Evolutionary conservation across 2,113 vertebrate species (phyloP), one percentile per base, ranked within the genome.

Genomic region (Alligator mississippiensis): DNA sequence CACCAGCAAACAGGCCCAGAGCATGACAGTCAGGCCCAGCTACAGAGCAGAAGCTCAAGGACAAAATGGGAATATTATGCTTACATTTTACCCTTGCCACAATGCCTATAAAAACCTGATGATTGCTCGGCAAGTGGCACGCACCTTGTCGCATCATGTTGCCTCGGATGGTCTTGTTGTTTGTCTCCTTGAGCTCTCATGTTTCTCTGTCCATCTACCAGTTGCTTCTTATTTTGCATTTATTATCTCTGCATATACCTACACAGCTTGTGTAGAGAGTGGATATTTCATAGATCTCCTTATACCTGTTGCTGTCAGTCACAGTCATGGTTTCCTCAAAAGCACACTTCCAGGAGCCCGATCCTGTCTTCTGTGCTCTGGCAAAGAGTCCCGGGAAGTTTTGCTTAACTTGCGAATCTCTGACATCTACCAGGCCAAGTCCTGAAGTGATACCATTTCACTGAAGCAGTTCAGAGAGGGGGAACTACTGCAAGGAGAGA

Each of bases 31-130:
- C 0, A 11, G 5, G 3, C 9, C 18, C 30, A 80, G 68, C 68
- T 21, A 30, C 68, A 38, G 34, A 21, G 30, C 27, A 30, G 38
- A 54, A 30, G 82, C 47, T 12, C 4, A n/a, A 34, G 61, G 61
- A 11, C 61, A 24, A 77, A 64, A 14, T 2, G 12, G 9, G 11
- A 38, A 19, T 0, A 0, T 27, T 62, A 47, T 15, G 17, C 7
- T 2, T n/a, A 15, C 7, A 1, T 66, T 85, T 47, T 85, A 24
- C 15, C 79, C n/a, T 13, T 21, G 22, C 17, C 9, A 28, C 8
- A 19, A 34, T 8, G 1, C 8, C 17, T 19, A 14, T 24, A 47
- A 47, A 17, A 72, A 54, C 5, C 2, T 47, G 47, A 47, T 9
- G 6, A 47, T 47, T 9, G 47, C 60, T 75, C 12, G 60, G 18